Base-by-base conservation (phyloP, 2,113 vertebrate genomes). In the Ceratotherium simum region DNA sequence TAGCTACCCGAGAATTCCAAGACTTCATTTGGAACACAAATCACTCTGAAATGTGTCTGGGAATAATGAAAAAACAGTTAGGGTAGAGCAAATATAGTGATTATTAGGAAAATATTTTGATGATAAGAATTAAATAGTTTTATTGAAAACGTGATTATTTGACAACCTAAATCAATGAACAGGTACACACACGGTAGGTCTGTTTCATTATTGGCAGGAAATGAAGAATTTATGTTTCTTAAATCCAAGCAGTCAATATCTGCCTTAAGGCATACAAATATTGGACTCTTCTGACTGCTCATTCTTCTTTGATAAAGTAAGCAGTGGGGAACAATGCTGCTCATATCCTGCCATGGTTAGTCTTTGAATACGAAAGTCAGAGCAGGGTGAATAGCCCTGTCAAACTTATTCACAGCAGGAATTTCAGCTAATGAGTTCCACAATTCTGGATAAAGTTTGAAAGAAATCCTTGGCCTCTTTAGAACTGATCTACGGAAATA, bases 301-400 rank as follows among this genome's bases (percentile, higher is more conserved):
- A 62, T 75, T 95, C 12, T 80, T 79, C 39, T 94, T 92, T 89
- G 69, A 70, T 72, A 72, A 86, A 93, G 62, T 80, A 67, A 80
- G 18, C 39, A 67, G 25, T 56, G n/a, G 36, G 31, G 65, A 79
- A 13, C 29, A 60, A 88, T 11, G 25, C 39, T 69, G 25, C 17
- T 79, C 8, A 75, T 73, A 17, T 11, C 21, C 5, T 87, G 5
- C 39, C 3, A 12, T 48, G 25, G 64, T 27, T 75, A 70, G 51
- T 58, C 20, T 94, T 67, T 75, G 36, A 81, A 58, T 80, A 65
- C 39, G 8, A 87, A 90, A 96, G 75, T 81, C 23, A 80, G 8
- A 88, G 54, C 13, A 54, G 14, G 65, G 39, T 51, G 39, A 79
- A 33, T 21, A 48, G 3, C 51, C 69, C 62, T 54, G 31, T n/a